These are phyloP conservation scores for Ganaspis brasiliensis DNA, from an alignment of 2,888 invertebrate genomes.

Conservation along the genomic window DNA sequence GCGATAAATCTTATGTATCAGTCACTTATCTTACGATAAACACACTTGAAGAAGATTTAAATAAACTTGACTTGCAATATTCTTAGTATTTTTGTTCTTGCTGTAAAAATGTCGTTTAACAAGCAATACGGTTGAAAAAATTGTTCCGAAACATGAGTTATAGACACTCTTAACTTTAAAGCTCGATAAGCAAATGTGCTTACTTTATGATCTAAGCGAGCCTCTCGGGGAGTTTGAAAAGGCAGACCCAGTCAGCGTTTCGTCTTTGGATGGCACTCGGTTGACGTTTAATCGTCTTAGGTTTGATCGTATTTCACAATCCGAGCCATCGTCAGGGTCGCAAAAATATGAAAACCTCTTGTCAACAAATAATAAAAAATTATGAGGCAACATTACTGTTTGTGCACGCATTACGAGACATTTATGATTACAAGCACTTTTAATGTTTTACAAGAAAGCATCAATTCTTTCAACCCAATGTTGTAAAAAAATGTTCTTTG, in stretches of 20 bases:
- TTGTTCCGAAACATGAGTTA: not conserved
- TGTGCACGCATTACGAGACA: not conserved
- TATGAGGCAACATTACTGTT: not conserved
- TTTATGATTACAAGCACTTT: not conserved
- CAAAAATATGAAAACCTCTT: not conserved
- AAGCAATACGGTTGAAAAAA: not conserved
- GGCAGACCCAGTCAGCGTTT: not conserved
- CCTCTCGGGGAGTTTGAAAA: conserved; percentile 11
- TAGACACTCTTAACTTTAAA: conserved; percentile 46
- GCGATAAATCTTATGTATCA: no score
- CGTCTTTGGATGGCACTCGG: conserved; percentile 6
- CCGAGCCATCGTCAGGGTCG: not conserved
- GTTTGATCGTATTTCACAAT: conserved; percentile 25
- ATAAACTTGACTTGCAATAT: no score
- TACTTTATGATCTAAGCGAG: conserved; percentile 54
- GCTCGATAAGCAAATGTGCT: conserved; percentile 62
- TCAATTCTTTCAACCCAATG: no score
- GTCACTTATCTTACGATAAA: no score
- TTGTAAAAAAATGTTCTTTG: not conserved
- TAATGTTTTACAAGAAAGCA: not conserved
- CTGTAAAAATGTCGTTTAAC: not conserved
- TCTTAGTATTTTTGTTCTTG: not conserved
- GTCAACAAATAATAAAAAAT: not conserved
- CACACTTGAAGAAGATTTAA: no score
- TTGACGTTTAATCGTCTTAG: not conserved